Conservation (phyloP, 2,113 vertebrate species). For the Phainopepla nitens region DNA sequence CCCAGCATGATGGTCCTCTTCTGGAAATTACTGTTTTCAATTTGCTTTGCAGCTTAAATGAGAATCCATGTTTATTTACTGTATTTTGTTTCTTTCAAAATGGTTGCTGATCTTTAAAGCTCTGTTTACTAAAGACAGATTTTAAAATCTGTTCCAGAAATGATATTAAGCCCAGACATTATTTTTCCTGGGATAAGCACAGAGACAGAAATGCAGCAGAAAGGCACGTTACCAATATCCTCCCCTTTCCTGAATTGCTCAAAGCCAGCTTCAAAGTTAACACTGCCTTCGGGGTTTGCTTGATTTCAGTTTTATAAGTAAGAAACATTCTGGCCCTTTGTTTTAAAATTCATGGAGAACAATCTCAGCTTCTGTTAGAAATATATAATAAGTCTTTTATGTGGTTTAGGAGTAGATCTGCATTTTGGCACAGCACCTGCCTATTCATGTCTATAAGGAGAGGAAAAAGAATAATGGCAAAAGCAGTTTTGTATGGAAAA, state of each 20-base stretch:
- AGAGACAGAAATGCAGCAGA: not conserved
- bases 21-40: not conserved
- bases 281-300: not conserved
- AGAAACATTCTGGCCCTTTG: not conserved
- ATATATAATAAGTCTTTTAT: not conserved
- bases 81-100: not conserved
- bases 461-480: not conserved
- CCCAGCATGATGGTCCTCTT: not conserved
- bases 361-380: not conserved
- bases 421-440: slow-evolving; percentile 30
- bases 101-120: not conserved
- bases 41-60: not conserved
- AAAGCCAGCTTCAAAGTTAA: not conserved
- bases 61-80: not conserved
- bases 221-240: not conserved
- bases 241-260: not conserved
- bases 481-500: slow-evolving; percentile 9
- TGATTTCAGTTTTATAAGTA: not conserved
- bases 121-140: not conserved
- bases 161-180: not conserved
- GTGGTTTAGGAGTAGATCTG: slow-evolving; percentile 13
- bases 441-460: not conserved
- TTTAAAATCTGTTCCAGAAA: not conserved
- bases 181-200: not conserved
- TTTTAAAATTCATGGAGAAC: slow-evolving; percentile 8